Conservation (phyloP, 1,140 invertebrate genomes). For the Ostrea denselamellosa region DNA sequence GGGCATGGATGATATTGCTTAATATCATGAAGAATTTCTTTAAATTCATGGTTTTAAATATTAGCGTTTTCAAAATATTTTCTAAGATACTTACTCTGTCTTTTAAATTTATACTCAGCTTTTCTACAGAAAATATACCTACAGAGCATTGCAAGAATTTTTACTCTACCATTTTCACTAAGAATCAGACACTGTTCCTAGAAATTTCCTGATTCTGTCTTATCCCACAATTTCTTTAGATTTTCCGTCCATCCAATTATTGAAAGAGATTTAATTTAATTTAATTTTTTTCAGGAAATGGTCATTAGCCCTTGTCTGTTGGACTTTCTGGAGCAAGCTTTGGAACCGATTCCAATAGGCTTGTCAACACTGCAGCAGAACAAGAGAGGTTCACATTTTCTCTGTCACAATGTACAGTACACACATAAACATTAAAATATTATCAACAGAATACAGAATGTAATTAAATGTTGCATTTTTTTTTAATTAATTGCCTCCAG, state of each 20-base stretch:
- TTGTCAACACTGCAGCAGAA: slow-evolving; percentile 38
- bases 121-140: too few species aligned
- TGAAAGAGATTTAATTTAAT: not conserved
- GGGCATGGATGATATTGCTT: too few species aligned
- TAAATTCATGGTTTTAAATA: not conserved
- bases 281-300: slow-evolving; percentile 72
- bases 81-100: not conserved
- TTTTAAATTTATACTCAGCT: too few species aligned
- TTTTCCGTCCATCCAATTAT: not conserved
- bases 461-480: not conserved
- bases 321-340: slow-evolving; percentile 78
- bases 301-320: slow-evolving; percentile 78
- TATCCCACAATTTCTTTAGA: too few species aligned
- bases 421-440: not conserved
- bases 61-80: not conserved
- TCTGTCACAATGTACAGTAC: not conserved
- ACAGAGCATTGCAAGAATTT: too few species aligned
- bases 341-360: slow-evolving; percentile 73
- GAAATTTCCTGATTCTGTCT: too few species aligned
- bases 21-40: not conserved
- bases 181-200: too few species aligned
- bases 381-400: slow-evolving; percentile 48
- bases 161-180: too few species aligned
- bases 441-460: not conserved
- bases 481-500: slow-evolving; percentile 22